phyloP scores from a whole-genome alignment of 2,888 invertebrate species.

The Bombylius major region DNA sequence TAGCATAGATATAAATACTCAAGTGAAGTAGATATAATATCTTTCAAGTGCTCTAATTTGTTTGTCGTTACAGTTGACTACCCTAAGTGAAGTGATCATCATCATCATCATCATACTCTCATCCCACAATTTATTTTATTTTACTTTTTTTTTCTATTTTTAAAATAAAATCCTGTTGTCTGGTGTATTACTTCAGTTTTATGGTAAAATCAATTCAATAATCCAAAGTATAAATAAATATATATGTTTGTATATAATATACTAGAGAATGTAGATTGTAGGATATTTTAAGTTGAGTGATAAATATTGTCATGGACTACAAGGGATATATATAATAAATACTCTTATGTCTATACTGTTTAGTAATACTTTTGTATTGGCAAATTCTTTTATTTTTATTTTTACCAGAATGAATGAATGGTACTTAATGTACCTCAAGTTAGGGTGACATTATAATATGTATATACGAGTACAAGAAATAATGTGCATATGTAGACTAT shows the following conservation, averaged over 20 bases:
- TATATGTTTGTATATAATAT: too few relatives aligned
- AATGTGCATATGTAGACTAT: too few relatives aligned
- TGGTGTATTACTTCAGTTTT: not conserved
- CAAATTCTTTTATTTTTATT: not conserved
- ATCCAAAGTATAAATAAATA: not conserved
- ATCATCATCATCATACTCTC: not conserved
- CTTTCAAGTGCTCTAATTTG: constrained; percentile 31
- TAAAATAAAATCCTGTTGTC: too few relatives aligned
- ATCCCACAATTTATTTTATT: too few relatives aligned
- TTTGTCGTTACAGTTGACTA: constrained; percentile 35
- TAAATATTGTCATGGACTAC: not conserved
- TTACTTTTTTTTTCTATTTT: too few relatives aligned
- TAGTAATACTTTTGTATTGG: not conserved
- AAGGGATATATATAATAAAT: not conserved
- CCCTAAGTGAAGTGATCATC: constrained; percentile 29
- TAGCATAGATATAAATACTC: too few relatives aligned
- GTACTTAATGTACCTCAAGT: too few relatives aligned
- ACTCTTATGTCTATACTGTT: not conserved
- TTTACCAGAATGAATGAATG: not conserved
- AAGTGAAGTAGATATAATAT: not conserved
- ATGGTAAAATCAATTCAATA: not conserved
- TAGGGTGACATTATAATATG: too few relatives aligned
- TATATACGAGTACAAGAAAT: too few relatives aligned
- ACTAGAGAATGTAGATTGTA: not conserved
- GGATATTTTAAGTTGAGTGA: not conserved